These are phyloP conservation scores for Sigmodon hispidus DNA, from an alignment of 2,113 vertebrate genomes.

Conservation along the genomic window DNA sequence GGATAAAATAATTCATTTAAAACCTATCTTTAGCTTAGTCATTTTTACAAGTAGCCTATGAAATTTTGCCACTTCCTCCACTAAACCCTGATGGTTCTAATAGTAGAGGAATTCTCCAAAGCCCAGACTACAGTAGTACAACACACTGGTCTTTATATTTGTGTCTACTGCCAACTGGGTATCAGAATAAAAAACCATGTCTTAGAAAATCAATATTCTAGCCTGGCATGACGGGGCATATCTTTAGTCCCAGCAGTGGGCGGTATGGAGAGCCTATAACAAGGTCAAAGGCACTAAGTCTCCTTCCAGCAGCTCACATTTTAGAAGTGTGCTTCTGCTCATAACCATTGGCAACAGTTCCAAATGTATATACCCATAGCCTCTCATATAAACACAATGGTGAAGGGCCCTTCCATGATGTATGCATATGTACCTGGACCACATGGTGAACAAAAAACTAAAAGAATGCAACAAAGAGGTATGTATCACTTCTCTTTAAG, in stretches of 20 bases:
- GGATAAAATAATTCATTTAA: neutral
- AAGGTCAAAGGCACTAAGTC: neutral
- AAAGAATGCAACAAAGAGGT: neutral
- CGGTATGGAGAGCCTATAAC: neutral
- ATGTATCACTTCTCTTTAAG: neutral
- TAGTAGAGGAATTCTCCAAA: neutral
- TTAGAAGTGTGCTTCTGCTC: neutral
- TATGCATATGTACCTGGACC: neutral
- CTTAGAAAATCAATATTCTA: neutral
- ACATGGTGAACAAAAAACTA: neutral
- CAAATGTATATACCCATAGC: neutral
- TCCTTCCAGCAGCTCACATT: neutral
- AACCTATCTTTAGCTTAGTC: neutral
- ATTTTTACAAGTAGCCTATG: neutral
- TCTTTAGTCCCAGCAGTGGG: neutral
- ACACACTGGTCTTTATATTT: neutral
- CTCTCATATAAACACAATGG: too few species aligned
- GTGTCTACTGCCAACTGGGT: neutral
- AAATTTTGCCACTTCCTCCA: neutral
- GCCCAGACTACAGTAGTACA: neutral
- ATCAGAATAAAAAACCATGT: neutral
- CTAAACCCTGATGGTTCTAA: neutral
- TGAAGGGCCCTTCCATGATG: neutral
- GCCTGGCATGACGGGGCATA: neutral
- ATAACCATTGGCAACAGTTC: neutral